phyloP scores from a whole-genome alignment of 2,888 invertebrate species.

The Lymantria dispar region DNA sequence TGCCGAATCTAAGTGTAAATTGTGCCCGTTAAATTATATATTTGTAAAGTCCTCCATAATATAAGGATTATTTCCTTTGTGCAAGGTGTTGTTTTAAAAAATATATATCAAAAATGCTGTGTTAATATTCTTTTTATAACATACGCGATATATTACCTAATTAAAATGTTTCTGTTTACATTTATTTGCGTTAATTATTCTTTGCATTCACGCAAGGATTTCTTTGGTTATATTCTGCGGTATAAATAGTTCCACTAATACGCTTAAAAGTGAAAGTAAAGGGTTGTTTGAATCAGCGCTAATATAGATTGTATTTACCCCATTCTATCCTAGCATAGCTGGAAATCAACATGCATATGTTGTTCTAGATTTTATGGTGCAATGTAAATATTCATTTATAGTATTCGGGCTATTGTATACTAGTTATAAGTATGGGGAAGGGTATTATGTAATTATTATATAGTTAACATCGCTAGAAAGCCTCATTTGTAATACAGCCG shows the following conservation, averaged over 20 bases:
- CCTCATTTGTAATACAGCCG: background rate
- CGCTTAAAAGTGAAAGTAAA: background rate
- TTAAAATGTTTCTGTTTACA: too few species aligned
- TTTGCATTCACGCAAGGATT: too few species aligned
- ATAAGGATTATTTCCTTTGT: too few species aligned
- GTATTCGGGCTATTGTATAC: conserved; percentile 2
- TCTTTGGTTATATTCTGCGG: background rate
- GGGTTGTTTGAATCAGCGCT: background rate
- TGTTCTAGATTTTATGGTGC: background rate
- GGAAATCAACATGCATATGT: background rate
- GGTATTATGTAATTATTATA: conserved; percentile 4
- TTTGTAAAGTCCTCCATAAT: too few species aligned
- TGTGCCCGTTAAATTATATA: too few species aligned
- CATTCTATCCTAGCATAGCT: conserved; percentile 1
- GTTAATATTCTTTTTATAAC: too few species aligned
- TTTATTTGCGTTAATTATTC: too few species aligned
- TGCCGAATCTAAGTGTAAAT: too few species aligned
- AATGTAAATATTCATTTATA: conserved; percentile 5
- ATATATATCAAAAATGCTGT: too few species aligned
- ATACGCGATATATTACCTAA: too few species aligned
- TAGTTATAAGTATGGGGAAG: conserved; percentile 11
- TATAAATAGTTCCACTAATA: background rate
- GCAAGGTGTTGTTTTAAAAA: too few species aligned
- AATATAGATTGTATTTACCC: conserved; percentile 3
- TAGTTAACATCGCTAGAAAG: background rate